These are phyloP conservation scores for Rhabditophanes sp. DNA, from an alignment of 2,888 invertebrate species.

Conservation along the genomic window DNA sequence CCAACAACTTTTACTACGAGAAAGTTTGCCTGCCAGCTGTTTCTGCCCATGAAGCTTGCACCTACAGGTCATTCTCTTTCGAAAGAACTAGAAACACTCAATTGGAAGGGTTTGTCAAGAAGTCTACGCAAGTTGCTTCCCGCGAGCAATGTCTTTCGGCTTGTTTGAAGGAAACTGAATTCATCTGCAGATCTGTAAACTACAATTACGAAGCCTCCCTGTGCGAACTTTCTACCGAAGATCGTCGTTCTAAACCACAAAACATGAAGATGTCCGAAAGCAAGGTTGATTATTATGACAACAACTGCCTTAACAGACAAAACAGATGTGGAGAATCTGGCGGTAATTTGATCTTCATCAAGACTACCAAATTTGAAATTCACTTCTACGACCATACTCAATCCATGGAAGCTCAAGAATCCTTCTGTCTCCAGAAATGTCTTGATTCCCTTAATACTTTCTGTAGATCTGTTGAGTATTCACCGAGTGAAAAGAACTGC, in stretches of 20 bases:
- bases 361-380: slow-evolving; percentile 44
- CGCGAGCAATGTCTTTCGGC: slow-evolving; percentile 49
- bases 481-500: slow-evolving; percentile 42
- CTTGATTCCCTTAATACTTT: slow-evolving; percentile 44
- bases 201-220: slow-evolving; percentile 47
- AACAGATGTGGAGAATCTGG: slow-evolving; percentile 44
- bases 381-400: slow-evolving; percentile 44
- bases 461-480: slow-evolving; percentile 44
- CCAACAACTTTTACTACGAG: slow-evolving; percentile 45
- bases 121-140: slow-evolving; percentile 45
- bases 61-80: slow-evolving; percentile 46
- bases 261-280: slow-evolving; percentile 46
- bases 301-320: slow-evolving; percentile 49
- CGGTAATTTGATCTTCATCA: slow-evolving; percentile 43
- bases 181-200: slow-evolving; percentile 50
- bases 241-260: slow-evolving; percentile 48
- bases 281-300: slow-evolving; percentile 51
- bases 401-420: slow-evolving; percentile 43
- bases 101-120: slow-evolving; percentile 47
- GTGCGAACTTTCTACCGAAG: slow-evolving; percentile 49
- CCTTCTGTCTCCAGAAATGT: slow-evolving; percentile 43
- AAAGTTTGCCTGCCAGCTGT: slow-evolving; percentile 45
- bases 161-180: slow-evolving; percentile 47
- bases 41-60: slow-evolving; percentile 43
- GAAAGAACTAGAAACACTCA: slow-evolving; percentile 49